Conservation (phyloP, 1,140 invertebrate species). For the Aradophagus sp. region DNA sequence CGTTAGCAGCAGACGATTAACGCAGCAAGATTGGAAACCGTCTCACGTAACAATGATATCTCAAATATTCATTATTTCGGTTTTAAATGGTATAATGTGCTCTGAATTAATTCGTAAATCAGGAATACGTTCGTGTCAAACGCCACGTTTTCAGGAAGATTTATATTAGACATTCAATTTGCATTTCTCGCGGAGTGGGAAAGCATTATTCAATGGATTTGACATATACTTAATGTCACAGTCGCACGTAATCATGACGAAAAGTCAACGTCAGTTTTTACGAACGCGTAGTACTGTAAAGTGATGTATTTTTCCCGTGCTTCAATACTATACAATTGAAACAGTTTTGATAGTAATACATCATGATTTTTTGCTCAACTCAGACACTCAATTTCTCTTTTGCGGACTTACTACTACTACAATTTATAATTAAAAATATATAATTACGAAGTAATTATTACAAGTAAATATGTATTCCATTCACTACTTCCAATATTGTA, state of each 20-base stretch:
- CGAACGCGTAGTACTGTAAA: constrained; percentile 2
- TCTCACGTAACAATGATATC: constrained; percentile 2
- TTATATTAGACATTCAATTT: constrained; percentile 34
- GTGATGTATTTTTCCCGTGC: constrained; percentile 13
- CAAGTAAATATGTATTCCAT: too few species aligned
- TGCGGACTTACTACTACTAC: too few species aligned
- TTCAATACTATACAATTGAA: constrained; percentile 16
- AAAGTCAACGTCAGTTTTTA: constrained; percentile 36
- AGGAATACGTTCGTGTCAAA: constrained; percentile 23
- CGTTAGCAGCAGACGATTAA: too few species aligned
- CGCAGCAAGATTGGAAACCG: not conserved
- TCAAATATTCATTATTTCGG: constrained; percentile 21
- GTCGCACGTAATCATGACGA: constrained; percentile 19
- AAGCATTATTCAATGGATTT: constrained; percentile 32
- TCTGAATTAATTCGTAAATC: constrained; percentile 34
- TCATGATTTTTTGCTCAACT: not conserved
- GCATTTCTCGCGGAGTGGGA: constrained; percentile 22
- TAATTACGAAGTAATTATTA: too few species aligned
- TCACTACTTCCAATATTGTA: too few species aligned
- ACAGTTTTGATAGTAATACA: constrained; percentile 14
- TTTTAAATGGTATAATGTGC: constrained; percentile 19
- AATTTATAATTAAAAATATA: too few species aligned
- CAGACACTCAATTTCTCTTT: too few species aligned
- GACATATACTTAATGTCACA: constrained; percentile 33
- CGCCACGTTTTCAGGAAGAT: constrained; percentile 29